Evolutionary conservation across 2,888 invertebrate species (phyloP).

Genomic region (Arge pagana): DNA sequence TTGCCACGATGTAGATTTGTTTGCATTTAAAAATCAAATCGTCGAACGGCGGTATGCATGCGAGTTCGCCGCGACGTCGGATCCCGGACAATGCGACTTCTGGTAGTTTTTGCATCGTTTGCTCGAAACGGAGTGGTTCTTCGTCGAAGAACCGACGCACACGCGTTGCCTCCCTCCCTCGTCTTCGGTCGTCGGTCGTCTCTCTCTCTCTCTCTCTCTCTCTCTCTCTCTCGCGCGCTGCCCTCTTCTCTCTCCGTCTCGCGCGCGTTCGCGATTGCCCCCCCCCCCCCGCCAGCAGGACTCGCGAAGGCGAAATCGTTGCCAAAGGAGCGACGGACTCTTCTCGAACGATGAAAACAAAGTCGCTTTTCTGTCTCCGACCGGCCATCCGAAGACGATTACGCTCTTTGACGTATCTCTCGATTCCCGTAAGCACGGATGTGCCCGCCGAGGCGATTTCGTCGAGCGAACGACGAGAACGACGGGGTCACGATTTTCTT

Average conservation of each 20-base stretch:
- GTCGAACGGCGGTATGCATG: conserved; percentile 42
- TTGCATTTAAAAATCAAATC: conserved; percentile 59
- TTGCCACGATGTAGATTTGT: conserved; percentile 58
- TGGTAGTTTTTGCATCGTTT: conserved; percentile 55
- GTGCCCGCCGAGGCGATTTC: too few species aligned
- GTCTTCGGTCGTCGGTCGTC: conserved; percentile 26
- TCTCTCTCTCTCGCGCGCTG: conserved; percentile 13
- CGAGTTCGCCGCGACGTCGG: conserved; percentile 17
- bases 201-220: conserved; percentile 27
- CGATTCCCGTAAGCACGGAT: too few species aligned
- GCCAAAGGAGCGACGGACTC: conserved; percentile 9
- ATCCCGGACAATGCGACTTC: conserved; percentile 33
- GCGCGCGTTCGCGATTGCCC: conserved; percentile 25
- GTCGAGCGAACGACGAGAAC: too few species aligned
- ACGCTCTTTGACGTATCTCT: too few species aligned
- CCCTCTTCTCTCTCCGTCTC: conserved; percentile 24
- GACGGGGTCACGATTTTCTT: too few species aligned
- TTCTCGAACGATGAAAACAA: conserved; percentile 18
- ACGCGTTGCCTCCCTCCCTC: conserved; percentile 2
- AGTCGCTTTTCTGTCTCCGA: conserved; percentile 28
- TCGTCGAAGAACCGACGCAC: conserved; percentile 37
- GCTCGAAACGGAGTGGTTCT: conserved; percentile 35
- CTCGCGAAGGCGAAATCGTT: conserved; percentile 5
- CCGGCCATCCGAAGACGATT: conserved; percentile 37
- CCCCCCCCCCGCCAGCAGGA: conserved; percentile 23